Base-by-base conservation (phyloP, 1,140 invertebrate species). In the Sweltsa coloradensis region DNA sequence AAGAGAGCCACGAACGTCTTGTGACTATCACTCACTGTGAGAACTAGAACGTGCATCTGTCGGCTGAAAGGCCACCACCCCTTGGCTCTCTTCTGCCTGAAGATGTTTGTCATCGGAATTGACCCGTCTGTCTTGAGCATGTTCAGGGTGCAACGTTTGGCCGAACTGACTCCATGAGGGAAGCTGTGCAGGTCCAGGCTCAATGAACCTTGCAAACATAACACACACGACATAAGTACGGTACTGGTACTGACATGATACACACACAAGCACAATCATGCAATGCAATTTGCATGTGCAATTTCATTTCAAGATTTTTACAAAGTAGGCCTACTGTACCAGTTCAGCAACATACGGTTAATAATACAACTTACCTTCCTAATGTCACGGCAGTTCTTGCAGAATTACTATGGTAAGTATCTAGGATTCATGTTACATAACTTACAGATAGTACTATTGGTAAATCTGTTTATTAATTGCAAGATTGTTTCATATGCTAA, bases 11-110 rank as follows among this genome's bases (percentile, higher is more conserved):
- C 21, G 18, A 18, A 21, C 26, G 22, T 51, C 34, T 34, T 25
- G 3, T 16, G 50, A 54, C 60, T 62, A 58, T 76, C 72, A 47
- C 67, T 64, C 41, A 60, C 59, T 9, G 64, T 49, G 27, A 62
- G 58, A 24, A 59, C 54, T 27, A 64, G 66, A 0, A 53, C 59
- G 4, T 59, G 52, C 7, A 55, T 50, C 29, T 55, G 70, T 34
- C 67, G 68, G 25, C 57, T 64, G 54, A 83, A 78, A 31, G 89
- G 87, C 85, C 89, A 93, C 89, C 89, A 93, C 2, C 83, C 87
- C 56, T 75, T 76, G 3, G 79, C 73, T 34, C 75, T 64, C 55
- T 73, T 75, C 23, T 78, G 66, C 61, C 81, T 79, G 60, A 94
- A 94, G 16, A 93, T 65, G 66, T 86, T 87, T 16, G 90, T 65